Base-by-base conservation (phyloP, 2,888 invertebrate genomes). In the Sinodicranocentrus sp. region DNA sequence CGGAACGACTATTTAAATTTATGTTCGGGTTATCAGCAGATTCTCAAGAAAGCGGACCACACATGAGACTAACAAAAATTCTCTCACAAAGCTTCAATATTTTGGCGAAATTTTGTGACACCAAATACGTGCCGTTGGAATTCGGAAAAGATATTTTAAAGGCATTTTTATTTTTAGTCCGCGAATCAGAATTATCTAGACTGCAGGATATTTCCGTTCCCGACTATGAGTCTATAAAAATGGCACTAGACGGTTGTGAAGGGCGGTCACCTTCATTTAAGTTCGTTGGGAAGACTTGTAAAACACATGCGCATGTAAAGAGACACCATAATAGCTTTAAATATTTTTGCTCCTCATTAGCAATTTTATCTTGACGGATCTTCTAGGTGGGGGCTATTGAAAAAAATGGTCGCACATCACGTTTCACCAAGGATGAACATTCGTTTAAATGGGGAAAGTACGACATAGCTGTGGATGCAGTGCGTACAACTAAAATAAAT, bases 381-480 rank as follows among this genome's bases (percentile, higher is more conserved):
- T n/a, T 68, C 0, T 15, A 84, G 84, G 68, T 79, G 0, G 19
- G 73, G 13, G 15, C 52, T n/a, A 57, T 84, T 6, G 71, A 48
- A 44, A 84, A 80, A 39, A n/a, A 17, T 28, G 71, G 71, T 3
- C 43, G 52, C 23, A 61, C 61, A 5, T 15, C 59, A 5, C 23
- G 65, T 0, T 79, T 72, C 25, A 59, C 10, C 10, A 65, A 17
- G 6, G 57, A 82, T 39, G 80, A 76, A 10, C 82, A 82, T 26
- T 43, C 75, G 0, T 86, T 85, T 77, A 67, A 57, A 10, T 82
- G 83, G 57, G 83, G 82, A 17, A 84, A 84, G 21, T 84, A 85
- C 61, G 87, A 87, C 44, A 23, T 85, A 0, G 84, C 85, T 0
- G 61, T 84, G 6, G 87, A 87, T 67, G 85, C 86, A 8, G 76